Evolutionary conservation across 2,888 invertebrate genomes (phyloP).

Genomic region (Coelinius sp.): DNA sequence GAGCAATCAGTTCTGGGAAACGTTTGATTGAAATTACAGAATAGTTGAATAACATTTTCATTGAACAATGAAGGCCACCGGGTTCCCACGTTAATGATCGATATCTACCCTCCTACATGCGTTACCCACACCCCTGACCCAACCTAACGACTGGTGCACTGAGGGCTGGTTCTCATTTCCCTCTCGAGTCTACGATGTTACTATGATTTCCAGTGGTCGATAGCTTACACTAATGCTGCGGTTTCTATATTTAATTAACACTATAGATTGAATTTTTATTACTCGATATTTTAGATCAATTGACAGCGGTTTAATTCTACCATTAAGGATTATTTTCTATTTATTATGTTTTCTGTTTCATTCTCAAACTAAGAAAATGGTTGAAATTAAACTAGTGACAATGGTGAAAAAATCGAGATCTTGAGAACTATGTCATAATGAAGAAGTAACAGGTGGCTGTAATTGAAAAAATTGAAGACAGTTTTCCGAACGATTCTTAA

Average conservation of each 20-base stretch:
- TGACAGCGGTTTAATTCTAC: neutral
- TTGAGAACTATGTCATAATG: too few relatives aligned
- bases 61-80: constrained; percentile 45
- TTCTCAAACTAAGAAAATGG: neutral
- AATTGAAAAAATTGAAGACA: too few relatives aligned
- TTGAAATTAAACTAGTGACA: neutral
- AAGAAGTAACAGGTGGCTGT: too few relatives aligned
- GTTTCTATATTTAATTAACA: constrained; percentile 42
- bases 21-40: constrained; percentile 54
- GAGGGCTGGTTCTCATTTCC: neutral
- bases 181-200: constrained; percentile 28
- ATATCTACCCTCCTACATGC: constrained; percentile 44
- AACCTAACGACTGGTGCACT: constrained; percentile 16
- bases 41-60: constrained; percentile 47
- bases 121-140: neutral
- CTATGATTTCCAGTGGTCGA: constrained; percentile 14
- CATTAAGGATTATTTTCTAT: neutral
- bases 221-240: constrained; percentile 8
- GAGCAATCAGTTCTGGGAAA: constrained; percentile 30
- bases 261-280: constrained; percentile 10
- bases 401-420: neutral
- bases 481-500: too few relatives aligned
- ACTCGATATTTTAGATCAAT: neutral
- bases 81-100: constrained; percentile 64
- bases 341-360: neutral